A percentile compares a stretch with the other conserved stretches of the same genome.
Evolutionary conservation across 37 sponge, comb jelly and placozoan genomes (phyloP).

Genomic region (Agelas oroides): DNA sequence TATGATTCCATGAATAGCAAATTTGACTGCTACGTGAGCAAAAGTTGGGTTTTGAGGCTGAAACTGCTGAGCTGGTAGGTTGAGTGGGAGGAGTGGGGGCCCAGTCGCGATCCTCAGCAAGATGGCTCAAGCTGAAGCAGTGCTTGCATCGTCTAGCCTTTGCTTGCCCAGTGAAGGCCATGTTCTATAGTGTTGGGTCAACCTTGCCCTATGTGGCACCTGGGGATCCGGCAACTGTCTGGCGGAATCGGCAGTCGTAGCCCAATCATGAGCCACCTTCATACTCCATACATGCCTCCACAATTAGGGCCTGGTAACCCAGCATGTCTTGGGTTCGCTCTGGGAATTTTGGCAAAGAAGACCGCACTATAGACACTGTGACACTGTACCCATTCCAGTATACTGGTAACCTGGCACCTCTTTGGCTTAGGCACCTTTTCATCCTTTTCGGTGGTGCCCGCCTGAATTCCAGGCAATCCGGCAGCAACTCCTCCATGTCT

Average conservation of each 20-base stretch:
- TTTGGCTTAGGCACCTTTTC: conserved; percentile 1
- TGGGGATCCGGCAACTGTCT: conserved; percentile 8
- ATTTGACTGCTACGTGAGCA: no score
- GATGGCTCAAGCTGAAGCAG: conserved; percentile 32
- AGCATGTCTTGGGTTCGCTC: not conserved
- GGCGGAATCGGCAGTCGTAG: conserved; percentile 19
- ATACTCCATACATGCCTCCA: conserved; percentile 20
- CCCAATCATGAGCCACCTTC: conserved; percentile 5
- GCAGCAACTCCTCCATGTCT: conserved; percentile 21
- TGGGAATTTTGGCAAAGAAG: not conserved
- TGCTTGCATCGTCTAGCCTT: conserved; percentile 15
- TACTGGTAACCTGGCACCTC: conserved; percentile 4
- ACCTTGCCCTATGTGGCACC: not conserved
- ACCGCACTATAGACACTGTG: conserved; percentile 1
- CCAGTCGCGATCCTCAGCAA: no score
- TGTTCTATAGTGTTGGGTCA: conserved; percentile 21
- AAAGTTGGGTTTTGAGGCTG: no score
- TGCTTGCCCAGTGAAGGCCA: conserved; percentile 32
- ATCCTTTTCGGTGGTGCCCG: not conserved
- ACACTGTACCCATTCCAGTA: conserved; percentile 11
- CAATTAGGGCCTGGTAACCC: not conserved
- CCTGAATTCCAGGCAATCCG: not conserved
- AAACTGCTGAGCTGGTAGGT: not conserved
- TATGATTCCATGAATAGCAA: no score
- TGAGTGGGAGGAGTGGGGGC: no score